phyloP scores from a whole-genome alignment of 1,140 invertebrate genomes.

The Teleogryllus occipitalis region DNA sequence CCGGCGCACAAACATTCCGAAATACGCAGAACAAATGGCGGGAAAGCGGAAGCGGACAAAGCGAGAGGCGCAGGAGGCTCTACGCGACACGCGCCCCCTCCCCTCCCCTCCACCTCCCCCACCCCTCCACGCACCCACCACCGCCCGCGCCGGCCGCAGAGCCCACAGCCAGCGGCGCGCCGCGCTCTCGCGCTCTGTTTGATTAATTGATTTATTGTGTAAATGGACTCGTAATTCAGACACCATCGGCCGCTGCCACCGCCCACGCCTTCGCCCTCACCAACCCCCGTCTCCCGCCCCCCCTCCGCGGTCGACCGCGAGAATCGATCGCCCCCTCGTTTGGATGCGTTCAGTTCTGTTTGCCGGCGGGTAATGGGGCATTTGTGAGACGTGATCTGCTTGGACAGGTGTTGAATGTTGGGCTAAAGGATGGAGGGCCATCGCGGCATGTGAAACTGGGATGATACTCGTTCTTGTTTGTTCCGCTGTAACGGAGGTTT shows the following conservation, averaged over 20 bases:
- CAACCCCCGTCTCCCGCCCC: no score
- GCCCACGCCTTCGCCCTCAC: no score
- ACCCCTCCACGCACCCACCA: no score
- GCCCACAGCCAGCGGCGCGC: background rate
- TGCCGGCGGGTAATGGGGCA: background rate
- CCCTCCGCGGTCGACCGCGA: background rate
- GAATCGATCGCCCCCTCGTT: background rate
- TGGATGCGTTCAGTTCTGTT: background rate
- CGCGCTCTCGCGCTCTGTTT: background rate
- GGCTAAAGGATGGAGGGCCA: background rate
- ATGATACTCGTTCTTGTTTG: no score
- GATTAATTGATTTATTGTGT: conserved; percentile 1
- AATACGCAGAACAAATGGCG: background rate
- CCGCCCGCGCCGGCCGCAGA: no score
- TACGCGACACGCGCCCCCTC: background rate
- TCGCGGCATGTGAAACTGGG: no score
- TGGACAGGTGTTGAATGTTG: background rate
- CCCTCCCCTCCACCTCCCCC: no score
- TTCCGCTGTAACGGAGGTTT: no score
- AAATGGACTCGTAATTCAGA: background rate
- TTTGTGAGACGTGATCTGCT: background rate
- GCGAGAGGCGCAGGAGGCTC: background rate
- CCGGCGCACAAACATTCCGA: background rate
- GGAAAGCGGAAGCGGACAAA: background rate
- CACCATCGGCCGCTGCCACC: background rate